phyloP scores from a whole-genome alignment of 2,888 invertebrate species.

The Tryphoninae sp. region DNA sequence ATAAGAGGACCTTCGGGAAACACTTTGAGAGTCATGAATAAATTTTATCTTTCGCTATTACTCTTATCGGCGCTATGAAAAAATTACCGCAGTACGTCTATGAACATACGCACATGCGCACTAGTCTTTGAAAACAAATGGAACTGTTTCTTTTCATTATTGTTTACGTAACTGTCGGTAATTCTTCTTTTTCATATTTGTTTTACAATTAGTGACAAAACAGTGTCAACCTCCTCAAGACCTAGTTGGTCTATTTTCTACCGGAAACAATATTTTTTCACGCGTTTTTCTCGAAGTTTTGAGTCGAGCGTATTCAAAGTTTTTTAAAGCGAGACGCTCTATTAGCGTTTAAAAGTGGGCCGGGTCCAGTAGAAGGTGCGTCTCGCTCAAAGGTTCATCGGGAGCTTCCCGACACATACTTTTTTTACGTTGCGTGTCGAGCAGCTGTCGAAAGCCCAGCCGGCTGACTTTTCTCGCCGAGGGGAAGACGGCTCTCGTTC shows the following conservation, averaged over 20 bases:
- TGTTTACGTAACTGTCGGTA: neutral
- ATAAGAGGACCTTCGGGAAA: slow-evolving; percentile 20
- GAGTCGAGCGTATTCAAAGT: slow-evolving; percentile 8
- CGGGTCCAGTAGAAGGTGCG: slow-evolving; percentile 37
- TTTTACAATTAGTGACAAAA: neutral
- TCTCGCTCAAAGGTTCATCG: slow-evolving; percentile 25
- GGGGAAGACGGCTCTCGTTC: slow-evolving; percentile 10
- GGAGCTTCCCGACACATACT: neutral
- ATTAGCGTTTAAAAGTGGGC: slow-evolving; percentile 48
- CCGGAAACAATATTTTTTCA: slow-evolving; percentile 8
- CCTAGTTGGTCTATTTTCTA: slow-evolving; percentile 7
- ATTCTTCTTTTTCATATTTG: neutral
- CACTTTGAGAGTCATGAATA: slow-evolving; percentile 31
- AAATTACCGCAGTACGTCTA: neutral
- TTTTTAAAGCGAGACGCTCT: slow-evolving; percentile 20
- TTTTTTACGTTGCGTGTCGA: slow-evolving; percentile 4
- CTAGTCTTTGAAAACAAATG: neutral
- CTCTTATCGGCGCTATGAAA: neutral
- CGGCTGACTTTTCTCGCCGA: slow-evolving; percentile 22
- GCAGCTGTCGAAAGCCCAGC: slow-evolving; percentile 43
- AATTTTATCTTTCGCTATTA: slow-evolving; percentile 40
- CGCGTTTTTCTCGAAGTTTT: neutral
- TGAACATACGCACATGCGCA: neutral
- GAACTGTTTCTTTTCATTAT: neutral
- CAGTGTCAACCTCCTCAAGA: neutral